Evolutionary conservation across 2,113 vertebrate genomes (phyloP), one percentile per base, ranked within the genome.

Genomic region (Scophthalmus maximus): DNA sequence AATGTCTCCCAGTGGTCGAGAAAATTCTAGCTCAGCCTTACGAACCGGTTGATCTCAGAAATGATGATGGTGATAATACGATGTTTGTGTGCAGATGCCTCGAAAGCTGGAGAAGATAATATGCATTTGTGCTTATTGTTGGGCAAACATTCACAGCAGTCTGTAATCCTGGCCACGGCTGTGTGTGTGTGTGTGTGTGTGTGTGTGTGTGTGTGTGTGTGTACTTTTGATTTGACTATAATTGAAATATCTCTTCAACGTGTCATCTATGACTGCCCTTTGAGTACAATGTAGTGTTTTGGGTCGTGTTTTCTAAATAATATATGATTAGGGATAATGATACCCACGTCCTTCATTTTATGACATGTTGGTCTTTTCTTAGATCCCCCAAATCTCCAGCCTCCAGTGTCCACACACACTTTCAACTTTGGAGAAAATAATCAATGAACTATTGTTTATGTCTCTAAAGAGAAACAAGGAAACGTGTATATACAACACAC

Each of bases 251-350:
- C 52, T 26, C 34, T 11, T 55, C 29, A 56, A 29, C 14, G 2
- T 51, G 58, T 83, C 50, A 6, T 18, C 69, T 44, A 0, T 42
- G n/a, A 44, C 40, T 81, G 49, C 36, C 42, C 66, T 56, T 1
- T 72, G 23, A 36, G 9, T 23, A 52, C 46, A 56, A 36, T 51
- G 22, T 1, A 6, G 5, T 22, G 25, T n/a, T 73, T n/a, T n/a
- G n/a, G n/a, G n/a, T n/a, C n/a, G n/a, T 68, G 74, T 50, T 46
- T 72, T 32, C 20, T 44, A 69, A 87, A 72, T 27, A 75, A 3
- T n/a, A 25, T 52, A 47, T 80, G 64, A 86, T 82, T 64, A 73
- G 15, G 70, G 63, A 29, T 67, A 73, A 81, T 72, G 70, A 67
- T 2, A 22, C 50, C 25, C 27, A 60, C 53, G 47, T 73, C 76